phyloP scores from a whole-genome alignment of 2,113 vertebrate genomes.

The Raja brachyura region DNA sequence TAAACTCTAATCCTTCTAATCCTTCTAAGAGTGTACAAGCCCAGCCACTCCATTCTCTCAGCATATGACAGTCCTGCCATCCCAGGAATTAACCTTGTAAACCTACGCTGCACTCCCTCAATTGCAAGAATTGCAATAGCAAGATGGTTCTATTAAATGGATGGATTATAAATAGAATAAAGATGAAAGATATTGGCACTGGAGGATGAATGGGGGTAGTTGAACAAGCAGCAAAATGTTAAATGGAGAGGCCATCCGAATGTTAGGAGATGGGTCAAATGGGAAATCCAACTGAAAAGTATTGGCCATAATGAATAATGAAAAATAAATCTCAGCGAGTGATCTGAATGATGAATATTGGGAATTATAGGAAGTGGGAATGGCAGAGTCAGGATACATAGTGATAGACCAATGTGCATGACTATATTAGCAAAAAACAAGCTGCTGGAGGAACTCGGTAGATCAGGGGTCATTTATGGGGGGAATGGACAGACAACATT shows the following conservation, averaged over 20 bases:
- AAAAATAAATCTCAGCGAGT: neutral
- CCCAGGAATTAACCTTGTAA: too few species aligned
- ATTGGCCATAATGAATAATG: neutral
- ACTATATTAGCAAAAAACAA: too few species aligned
- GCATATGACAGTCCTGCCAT: too few species aligned
- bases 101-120: too few species aligned
- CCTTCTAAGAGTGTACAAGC: too few species aligned
- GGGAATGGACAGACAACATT: too few species aligned
- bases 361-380: neutral
- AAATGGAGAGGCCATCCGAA: neutral
- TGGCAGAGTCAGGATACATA: neutral
- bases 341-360: too few species aligned
- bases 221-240: neutral
- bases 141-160: neutral
- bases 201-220: neutral
- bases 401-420: neutral
- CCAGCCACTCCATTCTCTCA: too few species aligned
- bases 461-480: too few species aligned
- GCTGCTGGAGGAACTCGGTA: too few species aligned
- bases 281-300: neutral
- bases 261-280: neutral
- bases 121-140: too few species aligned
- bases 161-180: neutral
- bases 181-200: neutral
- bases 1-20: too few species aligned